Evolutionary conservation across 2,888 invertebrate genomes (phyloP).

Genomic region (Ariolimax columbianus): DNA sequence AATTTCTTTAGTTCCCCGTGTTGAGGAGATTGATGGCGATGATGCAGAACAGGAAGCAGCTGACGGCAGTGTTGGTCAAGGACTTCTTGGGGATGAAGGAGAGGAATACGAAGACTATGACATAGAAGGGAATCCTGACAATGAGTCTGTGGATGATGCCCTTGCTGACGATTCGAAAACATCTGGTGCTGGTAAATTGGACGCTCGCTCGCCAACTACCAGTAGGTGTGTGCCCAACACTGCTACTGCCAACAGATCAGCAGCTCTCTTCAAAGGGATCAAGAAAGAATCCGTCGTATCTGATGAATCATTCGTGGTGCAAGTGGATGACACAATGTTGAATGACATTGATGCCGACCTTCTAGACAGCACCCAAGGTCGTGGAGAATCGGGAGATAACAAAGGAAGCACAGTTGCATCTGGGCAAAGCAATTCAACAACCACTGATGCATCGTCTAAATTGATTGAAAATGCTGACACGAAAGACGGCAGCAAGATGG

Average conservation of each 20-base stretch:
- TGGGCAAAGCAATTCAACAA: conserved; percentile 11
- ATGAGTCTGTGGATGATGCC: conserved; percentile 35
- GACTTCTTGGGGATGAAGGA: conserved; percentile 16
- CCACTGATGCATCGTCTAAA: conserved; percentile 52
- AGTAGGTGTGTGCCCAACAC: background rate
- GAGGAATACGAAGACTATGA: conserved; percentile 33
- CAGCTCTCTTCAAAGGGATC: conserved; percentile 10
- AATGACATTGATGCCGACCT: conserved; percentile 78
- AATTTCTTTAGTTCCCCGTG: conserved; percentile 53
- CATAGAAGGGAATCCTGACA: conserved; percentile 13
- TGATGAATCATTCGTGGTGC: conserved; percentile 78
- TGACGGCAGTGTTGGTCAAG: conserved; percentile 26
- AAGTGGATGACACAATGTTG: conserved; percentile 77
- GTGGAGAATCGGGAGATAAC: conserved; percentile 41
- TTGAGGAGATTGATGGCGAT: conserved; percentile 33
- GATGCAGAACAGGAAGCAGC: conserved; percentile 28
- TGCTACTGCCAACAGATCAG: conserved; percentile 6
- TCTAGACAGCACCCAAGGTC: conserved; percentile 54
- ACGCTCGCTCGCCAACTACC: background rate
- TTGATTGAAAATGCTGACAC: conserved; percentile 56
- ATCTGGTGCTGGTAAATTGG: background rate
- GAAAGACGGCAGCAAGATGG: conserved; percentile 60
- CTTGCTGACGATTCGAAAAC: background rate
- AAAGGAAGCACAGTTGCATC: conserved; percentile 38
- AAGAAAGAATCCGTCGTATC: conserved; percentile 52